Evolutionary conservation across 2,888 invertebrate species (phyloP).

Genomic region (Salticus scenicus): DNA sequence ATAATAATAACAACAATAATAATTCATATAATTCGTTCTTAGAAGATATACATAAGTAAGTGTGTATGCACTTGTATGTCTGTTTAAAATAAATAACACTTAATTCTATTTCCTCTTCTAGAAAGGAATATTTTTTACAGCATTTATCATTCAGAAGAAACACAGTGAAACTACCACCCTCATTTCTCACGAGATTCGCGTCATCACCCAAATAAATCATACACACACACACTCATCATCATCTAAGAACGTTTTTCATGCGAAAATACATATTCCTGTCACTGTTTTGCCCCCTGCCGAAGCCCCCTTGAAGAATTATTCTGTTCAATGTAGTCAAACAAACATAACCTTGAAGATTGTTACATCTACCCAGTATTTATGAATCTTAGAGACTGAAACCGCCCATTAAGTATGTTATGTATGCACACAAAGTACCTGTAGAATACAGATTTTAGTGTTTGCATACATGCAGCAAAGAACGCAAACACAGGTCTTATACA

Average conservation of each 20-base stretch:
- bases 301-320: background rate
- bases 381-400: slow-evolving; percentile 5
- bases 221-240: no score
- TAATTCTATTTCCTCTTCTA: no score
- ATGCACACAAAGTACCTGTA: background rate
- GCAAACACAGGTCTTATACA: slow-evolving; percentile 10
- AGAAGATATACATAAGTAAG: no score
- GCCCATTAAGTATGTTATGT: background rate
- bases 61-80: no score
- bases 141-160: background rate
- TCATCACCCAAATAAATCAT: slow-evolving; percentile 2
- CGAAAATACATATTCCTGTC: background rate
- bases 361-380: slow-evolving; percentile 8
- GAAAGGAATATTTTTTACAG: no score
- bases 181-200: background rate
- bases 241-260: background rate
- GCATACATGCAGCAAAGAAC: slow-evolving; percentile 27
- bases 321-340: background rate
- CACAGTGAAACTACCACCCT: background rate
- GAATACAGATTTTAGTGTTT: slow-evolving; percentile 17
- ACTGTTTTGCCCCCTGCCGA: background rate
- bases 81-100: no score
- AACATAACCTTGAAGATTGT: slow-evolving; percentile 30
- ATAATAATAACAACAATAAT: no score
- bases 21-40: no score